Base-by-base conservation (phyloP, 2,113 vertebrate genomes). In the Balaeniceps rex region DNA sequence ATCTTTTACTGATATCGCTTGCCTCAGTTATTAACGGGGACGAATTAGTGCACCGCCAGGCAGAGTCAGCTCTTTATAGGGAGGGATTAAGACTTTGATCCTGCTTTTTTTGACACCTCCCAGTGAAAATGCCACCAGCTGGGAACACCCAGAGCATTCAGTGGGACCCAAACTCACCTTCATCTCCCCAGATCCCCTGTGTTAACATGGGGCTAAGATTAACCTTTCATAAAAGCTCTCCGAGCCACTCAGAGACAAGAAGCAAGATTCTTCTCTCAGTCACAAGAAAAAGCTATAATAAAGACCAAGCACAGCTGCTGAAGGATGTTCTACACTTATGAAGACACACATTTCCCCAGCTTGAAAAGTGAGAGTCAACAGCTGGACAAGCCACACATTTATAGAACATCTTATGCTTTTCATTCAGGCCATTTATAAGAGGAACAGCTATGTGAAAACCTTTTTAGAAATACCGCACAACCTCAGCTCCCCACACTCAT, bases 1-100 rank as follows among this genome's bases (percentile, higher is more conserved):
- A 96, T 64, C 94, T 98, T 96, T 97, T 68, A 68, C 84, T 90
- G 72, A 92, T 51, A 51, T 11, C 84, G 94, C 64, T 93, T 84
- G 33, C 54, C 74, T 96, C 85, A 55, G 40, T 91, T 84, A 75
- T 54, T 94, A 84, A 74, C 7, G 6, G 55, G 49, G 52, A 76
- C 1, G 28, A 88, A 92, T 66, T 70, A 87, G 23, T 72, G 38
- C 65, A 52, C 87, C 55, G 25, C 23, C 68, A 71, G 81, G 15
- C 16, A 47, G 49, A 71, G 33, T 44, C 25, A 93, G n/a, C 60
- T 74, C 77, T 87, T 81, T 36, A 51, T 6, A 77, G 24, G 10
- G 42, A 55, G 15, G 52, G 61, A 83, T 92, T 93, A 83, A 79
- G 49, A 78, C 16, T n/a, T 76, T 87, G 82, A 87, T 87, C 65